Evolutionary conservation across 2,113 vertebrate species (phyloP), one percentile per base, ranked within the genome.

Genomic region (Phrynosoma blainvillii): DNA sequence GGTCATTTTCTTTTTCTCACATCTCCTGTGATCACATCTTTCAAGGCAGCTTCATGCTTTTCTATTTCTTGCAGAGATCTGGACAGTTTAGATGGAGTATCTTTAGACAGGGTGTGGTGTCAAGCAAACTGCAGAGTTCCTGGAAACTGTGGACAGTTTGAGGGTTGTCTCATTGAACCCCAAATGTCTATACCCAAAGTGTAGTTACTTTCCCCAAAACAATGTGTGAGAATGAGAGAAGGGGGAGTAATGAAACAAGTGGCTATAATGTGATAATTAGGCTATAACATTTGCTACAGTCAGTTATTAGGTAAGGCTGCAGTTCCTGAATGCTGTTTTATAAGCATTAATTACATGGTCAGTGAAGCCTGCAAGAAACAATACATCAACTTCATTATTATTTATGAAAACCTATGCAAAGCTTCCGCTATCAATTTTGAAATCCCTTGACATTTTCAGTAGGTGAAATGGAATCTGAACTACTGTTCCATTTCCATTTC

Each of bases 281-380:
- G 80, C 90, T 90, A 92, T 92, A 94, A 90, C 92, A 90, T 94
- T 94, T 95, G 91, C 84, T 93, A 92, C 89, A 91, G 93, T 89
- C 90, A 94, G 88, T 93, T 79, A 54, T 87, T 90, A 91, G 86
- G 90, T 90, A 93, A 90, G 92, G 84, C 89, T 92, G 81, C 90
- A 86, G 90, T 94, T 89, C 92, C 86, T 84, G 86, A 0, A 0
- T 84, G 20, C 86, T 91, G 0, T 1, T 92, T 86, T n/a, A 74
- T 90, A 83, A 91, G 87, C 89, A 78, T 93, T 89, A 83, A 89
- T 93, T 89, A 84, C 89, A 88, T 90, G 86, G 84, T 92, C 93
- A 88, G 87, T 92, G 42, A 91, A 90, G 91, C 82, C 91, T 91
- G 86, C 80, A 87, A 91, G 92, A 93, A 94, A 93, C 25, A 84